A percentile compares a stretch with the other conserved stretches of the same genome.
These are phyloP conservation scores for Ichneumoninae sp. DNA, from an alignment of 2,888 invertebrate species.

Conservation along the genomic window DNA sequence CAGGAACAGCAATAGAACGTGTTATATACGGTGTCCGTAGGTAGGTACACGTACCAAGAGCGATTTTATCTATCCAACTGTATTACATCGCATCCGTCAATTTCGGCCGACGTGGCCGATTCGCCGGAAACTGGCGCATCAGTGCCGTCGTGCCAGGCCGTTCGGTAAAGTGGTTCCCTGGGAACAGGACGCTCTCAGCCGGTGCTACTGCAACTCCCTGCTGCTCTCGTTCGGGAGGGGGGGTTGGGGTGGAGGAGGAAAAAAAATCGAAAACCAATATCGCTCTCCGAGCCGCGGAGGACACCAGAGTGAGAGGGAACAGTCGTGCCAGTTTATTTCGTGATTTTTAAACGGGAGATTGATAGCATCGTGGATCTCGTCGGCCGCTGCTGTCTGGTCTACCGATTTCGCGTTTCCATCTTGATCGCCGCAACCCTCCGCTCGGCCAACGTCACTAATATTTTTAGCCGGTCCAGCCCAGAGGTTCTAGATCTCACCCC, in stretches of 20 bases:
- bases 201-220: constrained; percentile 50
- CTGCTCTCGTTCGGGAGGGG: neutral
- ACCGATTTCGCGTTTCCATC: constrained; percentile 73
- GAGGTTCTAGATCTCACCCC: constrained; percentile 40
- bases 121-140: constrained; percentile 58
- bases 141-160: constrained; percentile 50
- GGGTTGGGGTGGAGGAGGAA: neutral
- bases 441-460: constrained; percentile 63
- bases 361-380: constrained; percentile 72
- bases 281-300: constrained; percentile 63
- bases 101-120: constrained; percentile 51
- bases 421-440: constrained; percentile 67
- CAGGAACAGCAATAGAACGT: constrained; percentile 31
- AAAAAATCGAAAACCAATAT: constrained; percentile 75
- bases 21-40: constrained; percentile 14
- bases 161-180: constrained; percentile 65
- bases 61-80: constrained; percentile 53
- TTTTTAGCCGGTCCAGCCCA: constrained; percentile 66
- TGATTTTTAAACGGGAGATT: constrained; percentile 76
- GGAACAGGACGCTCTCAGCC: constrained; percentile 58
- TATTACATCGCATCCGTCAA: constrained; percentile 59
- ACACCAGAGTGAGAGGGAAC: constrained; percentile 52
- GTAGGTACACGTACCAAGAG: constrained; percentile 39
- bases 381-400: constrained; percentile 66
- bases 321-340: constrained; percentile 73